Evolutionary conservation across 2,888 invertebrate species (phyloP).

Genomic region (Cecidostiba fungosa): DNA sequence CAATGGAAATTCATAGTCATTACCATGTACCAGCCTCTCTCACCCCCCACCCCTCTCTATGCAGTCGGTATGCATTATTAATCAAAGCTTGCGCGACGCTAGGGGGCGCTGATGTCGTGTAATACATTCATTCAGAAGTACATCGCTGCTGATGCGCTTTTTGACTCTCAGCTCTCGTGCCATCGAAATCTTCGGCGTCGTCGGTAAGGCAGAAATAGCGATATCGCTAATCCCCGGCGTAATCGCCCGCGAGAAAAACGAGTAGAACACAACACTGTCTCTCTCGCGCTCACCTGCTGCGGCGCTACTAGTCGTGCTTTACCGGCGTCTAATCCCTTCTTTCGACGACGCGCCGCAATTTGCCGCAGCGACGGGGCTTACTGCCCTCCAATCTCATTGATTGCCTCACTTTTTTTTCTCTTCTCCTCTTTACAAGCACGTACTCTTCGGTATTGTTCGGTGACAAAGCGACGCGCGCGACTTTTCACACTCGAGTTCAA

Average conservation of each 20-base stretch:
- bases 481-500: neutral
- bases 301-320: neutral
- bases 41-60: neutral
- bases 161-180: neutral
- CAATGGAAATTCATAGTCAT: constrained; percentile 58
- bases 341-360: constrained; percentile 11
- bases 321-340: constrained; percentile 19
- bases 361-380: constrained; percentile 22
- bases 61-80: constrained; percentile 47
- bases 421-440: neutral
- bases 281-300: neutral
- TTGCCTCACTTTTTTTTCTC: neutral
- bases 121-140: neutral
- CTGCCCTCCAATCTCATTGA: constrained; percentile 19
- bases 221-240: neutral
- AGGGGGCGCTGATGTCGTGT: neutral
- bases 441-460: neutral
- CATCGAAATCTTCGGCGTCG: neutral
- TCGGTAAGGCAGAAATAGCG: neutral
- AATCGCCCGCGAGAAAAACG: constrained; percentile 11
- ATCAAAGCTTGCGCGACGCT: constrained; percentile 17
- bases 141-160: neutral
- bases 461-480: neutral
- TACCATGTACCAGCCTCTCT: constrained; percentile 30
- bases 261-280: neutral